A percentile compares a stretch with the other conserved stretches of the same genome.
These are phyloP conservation scores for Sericinus montela DNA, from an alignment of 2,888 invertebrate species.

Conservation along the genomic window DNA sequence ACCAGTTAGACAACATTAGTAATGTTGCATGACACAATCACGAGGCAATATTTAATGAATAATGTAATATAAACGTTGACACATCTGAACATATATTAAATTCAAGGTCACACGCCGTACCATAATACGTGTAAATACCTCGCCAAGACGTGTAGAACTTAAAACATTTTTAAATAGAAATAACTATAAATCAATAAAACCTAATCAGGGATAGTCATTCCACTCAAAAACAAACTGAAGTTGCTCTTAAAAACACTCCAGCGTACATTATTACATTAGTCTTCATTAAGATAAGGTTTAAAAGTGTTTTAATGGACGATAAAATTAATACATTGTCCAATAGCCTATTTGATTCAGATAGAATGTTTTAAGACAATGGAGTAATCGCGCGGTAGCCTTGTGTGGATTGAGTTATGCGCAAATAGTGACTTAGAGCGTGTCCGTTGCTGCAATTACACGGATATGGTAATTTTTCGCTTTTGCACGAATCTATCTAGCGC, in stretches of 20 bases:
- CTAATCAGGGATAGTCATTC: too few relatives aligned
- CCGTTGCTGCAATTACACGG: background rate
- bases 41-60: slow-evolving; percentile 1
- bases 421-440: background rate
- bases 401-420: background rate
- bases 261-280: background rate
- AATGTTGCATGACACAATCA: background rate
- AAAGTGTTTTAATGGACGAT: background rate
- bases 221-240: too few relatives aligned
- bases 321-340: background rate
- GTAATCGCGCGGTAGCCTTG: background rate
- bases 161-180: too few relatives aligned
- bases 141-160: slow-evolving; percentile 3
- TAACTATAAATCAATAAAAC: too few relatives aligned
- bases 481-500: background rate
- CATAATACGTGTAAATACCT: slow-evolving; percentile 2
- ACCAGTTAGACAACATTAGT: background rate
- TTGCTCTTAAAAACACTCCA: too few relatives aligned
- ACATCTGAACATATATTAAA: slow-evolving; percentile 9
- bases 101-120: slow-evolving; percentile 4
- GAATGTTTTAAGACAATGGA: background rate
- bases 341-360: background rate
- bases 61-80: slow-evolving; percentile 3
- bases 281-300: background rate
- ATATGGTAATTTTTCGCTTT: slow-evolving; percentile 1